phyloP scores from a whole-genome alignment of 2,888 invertebrate species.

The Drosophila paranaensis region DNA sequence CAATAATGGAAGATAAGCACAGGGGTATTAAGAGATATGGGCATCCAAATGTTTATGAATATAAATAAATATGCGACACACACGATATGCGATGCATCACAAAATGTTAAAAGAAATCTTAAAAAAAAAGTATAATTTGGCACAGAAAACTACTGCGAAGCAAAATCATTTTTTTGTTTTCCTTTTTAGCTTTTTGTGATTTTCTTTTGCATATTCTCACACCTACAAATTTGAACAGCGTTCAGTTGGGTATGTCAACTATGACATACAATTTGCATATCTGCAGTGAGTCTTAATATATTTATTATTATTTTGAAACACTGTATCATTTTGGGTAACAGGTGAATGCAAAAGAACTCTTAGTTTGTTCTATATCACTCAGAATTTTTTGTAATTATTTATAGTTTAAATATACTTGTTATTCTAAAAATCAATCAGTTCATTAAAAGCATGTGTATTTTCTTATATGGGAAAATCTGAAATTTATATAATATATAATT shows the following conservation, averaged over 20 bases:
- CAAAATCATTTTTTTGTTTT: slow-evolving; percentile 13
- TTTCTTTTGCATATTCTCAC: slow-evolving; percentile 27
- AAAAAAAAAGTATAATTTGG: slow-evolving; percentile 27
- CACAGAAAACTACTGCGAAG: slow-evolving; percentile 30
- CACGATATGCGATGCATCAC: slow-evolving; percentile 15
- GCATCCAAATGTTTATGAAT: slow-evolving; percentile 22
- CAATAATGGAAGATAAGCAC: slow-evolving; percentile 52
- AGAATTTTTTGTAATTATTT: not conserved
- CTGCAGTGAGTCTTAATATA: too few species aligned
- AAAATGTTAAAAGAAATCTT: slow-evolving; percentile 11
- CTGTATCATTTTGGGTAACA: too few species aligned
- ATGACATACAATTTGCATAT: not conserved
- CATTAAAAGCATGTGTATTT: slow-evolving; percentile 7
- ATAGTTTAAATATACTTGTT: too few species aligned
- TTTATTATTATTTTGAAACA: too few species aligned
- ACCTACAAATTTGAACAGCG: slow-evolving; percentile 26
- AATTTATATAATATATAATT: not conserved
- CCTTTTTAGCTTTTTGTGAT: slow-evolving; percentile 5
- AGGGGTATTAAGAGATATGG: slow-evolving; percentile 31
- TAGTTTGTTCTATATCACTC: too few species aligned
- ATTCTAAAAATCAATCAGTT: slow-evolving; percentile 1
- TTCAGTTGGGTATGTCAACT: slow-evolving; percentile 15
- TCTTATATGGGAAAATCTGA: not conserved
- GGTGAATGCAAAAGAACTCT: too few species aligned
- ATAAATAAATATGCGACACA: slow-evolving; percentile 39